These are phyloP conservation scores for Ormyrus thymus DNA, from an alignment of 2,888 invertebrate genomes.

Conservation along the genomic window DNA sequence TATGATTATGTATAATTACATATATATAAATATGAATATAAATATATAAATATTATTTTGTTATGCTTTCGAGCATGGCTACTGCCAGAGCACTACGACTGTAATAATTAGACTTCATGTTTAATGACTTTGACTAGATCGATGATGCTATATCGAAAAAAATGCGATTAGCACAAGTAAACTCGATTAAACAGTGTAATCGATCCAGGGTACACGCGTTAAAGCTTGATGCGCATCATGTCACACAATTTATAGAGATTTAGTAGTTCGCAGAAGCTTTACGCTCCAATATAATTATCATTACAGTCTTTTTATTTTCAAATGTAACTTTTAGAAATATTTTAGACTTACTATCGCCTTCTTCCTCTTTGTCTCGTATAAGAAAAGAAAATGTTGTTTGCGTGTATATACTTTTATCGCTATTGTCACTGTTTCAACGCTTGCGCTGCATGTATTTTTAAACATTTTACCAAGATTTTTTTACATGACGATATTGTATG, in stretches of 20 bases:
- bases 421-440: conserved; percentile 46
- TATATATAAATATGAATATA: conserved; percentile 41
- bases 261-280: conserved; percentile 48
- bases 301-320: conserved; percentile 54
- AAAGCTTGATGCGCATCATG: conserved; percentile 45
- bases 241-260: conserved; percentile 49
- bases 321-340: conserved; percentile 48
- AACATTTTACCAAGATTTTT: conserved; percentile 46
- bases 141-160: conserved; percentile 48
- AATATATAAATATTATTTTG: conserved; percentile 57
- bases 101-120: conserved; percentile 55
- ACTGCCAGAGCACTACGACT: conserved; percentile 58
- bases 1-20: conserved; percentile 50
- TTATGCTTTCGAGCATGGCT: conserved; percentile 60
- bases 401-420: conserved; percentile 50
- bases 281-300: conserved; percentile 50
- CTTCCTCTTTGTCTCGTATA: conserved; percentile 48
- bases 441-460: conserved; percentile 54
- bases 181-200: conserved; percentile 50
- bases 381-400: conserved; percentile 45
- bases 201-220: conserved; percentile 53
- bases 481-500: conserved; percentile 14
- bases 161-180: conserved; percentile 50
- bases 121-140: conserved; percentile 54
- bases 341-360: conserved; percentile 52